A percentile compares a stretch with the other conserved stretches of the same genome.
These are phyloP conservation scores for Enteromius paludinosus DNA, from an alignment of 2,797 vertebrate genomes.

Conservation along the genomic window DNA sequence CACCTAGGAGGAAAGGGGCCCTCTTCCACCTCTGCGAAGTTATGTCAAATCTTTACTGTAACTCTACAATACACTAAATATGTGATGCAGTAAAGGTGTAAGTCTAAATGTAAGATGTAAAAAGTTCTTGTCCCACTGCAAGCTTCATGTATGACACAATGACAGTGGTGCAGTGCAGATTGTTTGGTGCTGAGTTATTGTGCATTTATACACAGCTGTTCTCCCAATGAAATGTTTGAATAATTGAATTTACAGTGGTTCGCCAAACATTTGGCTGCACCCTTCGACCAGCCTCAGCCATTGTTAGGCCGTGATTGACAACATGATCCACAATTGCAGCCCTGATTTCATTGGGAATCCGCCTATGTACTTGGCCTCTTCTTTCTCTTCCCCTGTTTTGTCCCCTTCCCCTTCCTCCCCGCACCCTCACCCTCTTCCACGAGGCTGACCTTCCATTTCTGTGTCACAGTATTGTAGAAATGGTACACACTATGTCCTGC, in stretches of 20 bases:
- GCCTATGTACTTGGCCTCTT: background rate
- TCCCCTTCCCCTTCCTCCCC: background rate
- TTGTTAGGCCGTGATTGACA: background rate
- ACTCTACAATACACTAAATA: too few relatives aligned
- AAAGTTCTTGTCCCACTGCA: too few relatives aligned
- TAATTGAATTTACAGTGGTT: conserved; percentile 29
- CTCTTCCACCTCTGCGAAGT: too few relatives aligned
- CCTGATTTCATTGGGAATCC: background rate
- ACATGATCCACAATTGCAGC: background rate
- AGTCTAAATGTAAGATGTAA: too few relatives aligned
- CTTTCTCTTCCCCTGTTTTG: conserved; percentile 9
- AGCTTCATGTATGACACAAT: too few relatives aligned
- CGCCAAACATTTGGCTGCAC: conserved; percentile 24
- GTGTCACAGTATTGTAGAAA: background rate
- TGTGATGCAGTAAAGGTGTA: too few relatives aligned
- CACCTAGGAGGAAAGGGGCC: too few relatives aligned
- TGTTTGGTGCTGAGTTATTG: too few relatives aligned
- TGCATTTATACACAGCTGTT: too few relatives aligned
- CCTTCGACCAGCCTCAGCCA: conserved; percentile 13
- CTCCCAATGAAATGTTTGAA: background rate
- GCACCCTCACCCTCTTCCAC: conserved; percentile 34
- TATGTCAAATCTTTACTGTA: too few relatives aligned
- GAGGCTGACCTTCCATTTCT: conserved; percentile 38
- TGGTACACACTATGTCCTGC: too few relatives aligned
- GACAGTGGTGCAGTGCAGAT: too few relatives aligned